These are phyloP conservation scores for Bombyx mori DNA, from an alignment of 1,140 invertebrate species.

Conservation along the genomic window ASM3026992v2 NC_085128.1:4506501-4507000, in stretches of 20 bases:
- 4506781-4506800: conserved; percentile 89
- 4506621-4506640: too few relatives aligned
- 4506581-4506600: neutral
- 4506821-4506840: conserved; percentile 84
- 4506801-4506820: conserved; percentile 74
- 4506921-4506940: neutral
- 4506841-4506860: conserved; percentile 96
- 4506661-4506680: neutral
- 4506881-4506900: conserved; percentile 83
- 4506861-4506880: conserved; percentile 97
- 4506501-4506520: too few relatives aligned
- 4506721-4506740: conserved; percentile 92
- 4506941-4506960: too few relatives aligned
- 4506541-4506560: too few relatives aligned
- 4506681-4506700: conserved; percentile 83
- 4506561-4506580: too few relatives aligned
- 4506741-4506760: conserved; percentile 78
- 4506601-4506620: too few relatives aligned
- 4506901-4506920: conserved; percentile 87
- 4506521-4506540: too few relatives aligned
- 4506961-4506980: too few relatives aligned
- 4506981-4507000: too few relatives aligned
- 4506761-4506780: conserved; percentile 85
- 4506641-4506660: too few relatives aligned
- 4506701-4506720: conserved; percentile 92